Base-by-base conservation (phyloP, 2,888 invertebrate species). In the Apamea anceps region DNA sequence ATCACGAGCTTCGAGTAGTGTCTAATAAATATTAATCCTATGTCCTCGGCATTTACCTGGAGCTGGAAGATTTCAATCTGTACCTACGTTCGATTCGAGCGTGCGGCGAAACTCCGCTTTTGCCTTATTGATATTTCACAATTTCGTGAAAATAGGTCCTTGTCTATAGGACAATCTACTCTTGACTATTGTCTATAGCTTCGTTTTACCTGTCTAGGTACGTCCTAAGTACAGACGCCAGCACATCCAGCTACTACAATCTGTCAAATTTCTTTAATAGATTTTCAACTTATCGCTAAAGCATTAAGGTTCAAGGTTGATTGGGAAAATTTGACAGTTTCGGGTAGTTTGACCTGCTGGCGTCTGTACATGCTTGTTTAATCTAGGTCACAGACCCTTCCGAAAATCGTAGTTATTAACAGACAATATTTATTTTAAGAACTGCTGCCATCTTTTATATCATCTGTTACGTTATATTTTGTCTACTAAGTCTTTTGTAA, bases 31-130 rank as follows among this genome's bases (percentile, higher is more conserved):
- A 82, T 75, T 63, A 81, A 85, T 54, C 28, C 48, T 60, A 25
- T 42, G n/a, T 72, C 5, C 13, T 42, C 48, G 57, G 42, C 60
- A 65, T 63, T 75, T 82, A 75, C 51, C 21, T 60, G 45, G n/a
- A 45, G 65, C 72, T 63, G 1, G 57, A 15, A 68, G 83, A 86
- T 86, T 72, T 68, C 68, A 57, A 83, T 83, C 83, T 75, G 18
- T 28, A 75, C 42, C 67, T 80, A 57, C 2, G 51, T 42, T 37
- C 25, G 45, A 74, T n/a, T 15, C 15, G 6, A 21, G 8, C 37
- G 12, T 15, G n/a, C 5, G 3, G 18, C 0, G 15, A 48, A 54
- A 28, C 13, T 25, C 1, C 2, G 15, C 42, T 54, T 5, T 63
- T 25, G 8, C 13, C 15, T 18, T 25, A 37, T 67, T 25, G n/a